These are phyloP conservation scores for Drosophila oshimai DNA, from an alignment of 1,140 invertebrate genomes.

Conservation along the genomic window DNA sequence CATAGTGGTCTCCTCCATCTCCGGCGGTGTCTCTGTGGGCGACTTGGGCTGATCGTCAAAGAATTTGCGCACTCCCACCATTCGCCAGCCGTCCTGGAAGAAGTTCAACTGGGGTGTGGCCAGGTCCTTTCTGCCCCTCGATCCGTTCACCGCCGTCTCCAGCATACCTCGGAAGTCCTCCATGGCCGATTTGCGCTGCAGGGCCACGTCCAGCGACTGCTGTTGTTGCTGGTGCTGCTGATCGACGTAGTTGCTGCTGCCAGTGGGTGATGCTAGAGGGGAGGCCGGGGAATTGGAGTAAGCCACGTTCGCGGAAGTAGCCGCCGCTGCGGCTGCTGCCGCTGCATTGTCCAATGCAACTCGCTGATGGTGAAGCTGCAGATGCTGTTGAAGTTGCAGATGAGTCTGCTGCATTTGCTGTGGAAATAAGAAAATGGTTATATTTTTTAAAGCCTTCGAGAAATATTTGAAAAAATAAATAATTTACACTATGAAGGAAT, in stretches of 20 bases:
- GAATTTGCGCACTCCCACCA: conserved; percentile 66
- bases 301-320: conserved; percentile 22
- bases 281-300: conserved; percentile 76
- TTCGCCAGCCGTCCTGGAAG: conserved; percentile 73
- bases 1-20: conserved; percentile 72
- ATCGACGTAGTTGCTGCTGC: conserved; percentile 81
- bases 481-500: too few relatives aligned
- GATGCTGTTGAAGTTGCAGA: conserved; percentile 58
- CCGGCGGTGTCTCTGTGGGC: conserved; percentile 80
- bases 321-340: conserved; percentile 22
- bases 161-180: conserved; percentile 65
- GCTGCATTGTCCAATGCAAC: conserved; percentile 41
- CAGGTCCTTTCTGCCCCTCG: conserved; percentile 47
- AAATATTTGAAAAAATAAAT: too few relatives aligned
- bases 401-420: conserved; percentile 57
- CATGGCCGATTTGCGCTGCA: conserved; percentile 56
- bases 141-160: conserved; percentile 59
- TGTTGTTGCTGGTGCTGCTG: conserved; percentile 82
- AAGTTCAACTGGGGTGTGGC: conserved; percentile 54
- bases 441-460: too few relatives aligned
- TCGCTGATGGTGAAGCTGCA: conserved; percentile 58
- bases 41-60: conserved; percentile 81
- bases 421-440: neutral
- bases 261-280: conserved; percentile 80
- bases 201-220: conserved; percentile 47